Base-by-base conservation (phyloP, 2,888 invertebrate species). In the Ethmia dodecea region DNA sequence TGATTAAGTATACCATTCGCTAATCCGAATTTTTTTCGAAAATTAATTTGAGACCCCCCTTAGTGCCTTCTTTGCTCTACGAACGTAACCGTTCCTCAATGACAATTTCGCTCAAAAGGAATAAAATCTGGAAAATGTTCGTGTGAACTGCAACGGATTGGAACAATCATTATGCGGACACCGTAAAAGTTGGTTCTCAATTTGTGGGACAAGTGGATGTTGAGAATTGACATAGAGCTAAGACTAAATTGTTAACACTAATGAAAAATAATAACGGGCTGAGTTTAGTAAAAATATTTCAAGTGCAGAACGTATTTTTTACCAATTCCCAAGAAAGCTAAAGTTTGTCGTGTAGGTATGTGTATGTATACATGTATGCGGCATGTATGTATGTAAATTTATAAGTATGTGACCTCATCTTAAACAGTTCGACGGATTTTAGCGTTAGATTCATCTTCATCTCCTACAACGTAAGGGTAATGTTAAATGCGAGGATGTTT, bases 81-180 rank as follows among this genome's bases (percentile, higher is more conserved):
- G 49, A 56, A 43, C 47, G 49, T 54, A 63, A 66, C 60, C 57
- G 62, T 63, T 69, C 52, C 54, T 58, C 57, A 52, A 54, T 59
- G 57, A 56, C 54, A 53, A 49, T 51, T 53, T 51, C 47, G 46
- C 48, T 55, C 45, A 42, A 52, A 55, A 55, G 46, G 51, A 46
- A 52, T 53, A 51, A 53, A 59, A 60, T 58, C 54, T 52, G 52
- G 46, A 44, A 22, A 22, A 45, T 40, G 45, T 35, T 32, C 29
- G 35, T 29, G 38, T 33, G 27, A 41, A 37, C 39, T 38, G 44
- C 35, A 28, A 15, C 31, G 31, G 33, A 34, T 30, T 31, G 18
- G 34, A 38, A 30, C 34, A 25, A 38, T 38, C 38, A 38, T 38
- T 38, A 34, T 38, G 38, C 38, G 33, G 28, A 13, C 8, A 31